Percentiles rank a stretch among this genome's conserved stretches.
Conservation (phyloP, 2,797 vertebrate genomes). For the Lindbergichthys nudifrons region DNA sequence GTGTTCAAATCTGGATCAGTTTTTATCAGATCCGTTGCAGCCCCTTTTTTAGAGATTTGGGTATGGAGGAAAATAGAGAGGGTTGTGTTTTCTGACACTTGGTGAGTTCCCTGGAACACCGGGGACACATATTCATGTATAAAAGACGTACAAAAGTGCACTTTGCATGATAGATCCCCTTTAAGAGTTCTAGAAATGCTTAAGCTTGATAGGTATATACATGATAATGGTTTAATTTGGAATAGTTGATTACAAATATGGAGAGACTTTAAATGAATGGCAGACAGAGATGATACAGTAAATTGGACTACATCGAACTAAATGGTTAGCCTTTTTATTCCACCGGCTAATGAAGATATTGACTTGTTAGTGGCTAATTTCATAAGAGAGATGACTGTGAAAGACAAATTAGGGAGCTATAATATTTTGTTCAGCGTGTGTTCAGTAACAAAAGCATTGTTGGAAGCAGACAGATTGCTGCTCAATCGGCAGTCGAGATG, state of each 20-base stretch:
- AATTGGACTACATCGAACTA: background rate
- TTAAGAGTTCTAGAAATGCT: background rate
- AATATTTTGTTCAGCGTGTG: background rate
- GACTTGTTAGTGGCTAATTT: background rate
- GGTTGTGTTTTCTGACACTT: no score
- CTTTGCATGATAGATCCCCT: no score
- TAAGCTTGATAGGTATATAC: background rate
- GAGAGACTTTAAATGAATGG: background rate
- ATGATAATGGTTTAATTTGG: background rate
- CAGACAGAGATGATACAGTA: background rate
- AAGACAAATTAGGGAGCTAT: background rate
- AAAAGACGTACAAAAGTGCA: no score
- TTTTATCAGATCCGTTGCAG: no score
- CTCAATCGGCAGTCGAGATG: constrained; percentile 48
- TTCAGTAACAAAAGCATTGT: constrained; percentile 19
- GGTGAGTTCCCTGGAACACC: no score
- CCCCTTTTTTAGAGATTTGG: no score
- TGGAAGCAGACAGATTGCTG: constrained; percentile 56
- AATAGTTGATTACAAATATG: background rate
- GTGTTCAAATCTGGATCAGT: no score
- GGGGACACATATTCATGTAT: no score
- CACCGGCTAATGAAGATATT: background rate
- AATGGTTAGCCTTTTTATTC: background rate
- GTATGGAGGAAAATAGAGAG: no score
- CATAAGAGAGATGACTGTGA: background rate